Conservation (phyloP, 2,797 vertebrate genomes). For the Dipus sagitta region DNA sequence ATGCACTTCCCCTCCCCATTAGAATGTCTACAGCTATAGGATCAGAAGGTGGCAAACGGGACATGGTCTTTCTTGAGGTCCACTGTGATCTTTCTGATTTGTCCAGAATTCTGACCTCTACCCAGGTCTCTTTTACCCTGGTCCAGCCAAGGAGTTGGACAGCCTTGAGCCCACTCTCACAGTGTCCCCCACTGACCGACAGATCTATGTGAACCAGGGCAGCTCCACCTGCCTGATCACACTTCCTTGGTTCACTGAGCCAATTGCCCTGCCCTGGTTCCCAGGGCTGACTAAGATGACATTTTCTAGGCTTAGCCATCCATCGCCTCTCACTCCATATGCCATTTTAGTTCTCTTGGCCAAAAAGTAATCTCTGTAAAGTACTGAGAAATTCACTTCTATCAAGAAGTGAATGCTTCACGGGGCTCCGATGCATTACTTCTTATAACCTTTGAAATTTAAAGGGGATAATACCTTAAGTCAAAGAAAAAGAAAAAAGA, state of each 20-base stretch:
- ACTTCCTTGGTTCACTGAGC: conserved; percentile 29
- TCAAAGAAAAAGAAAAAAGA: not conserved
- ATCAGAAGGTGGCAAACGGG: not conserved
- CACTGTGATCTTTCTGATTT: not conserved
- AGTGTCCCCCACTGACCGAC: not conserved
- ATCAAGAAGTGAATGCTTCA: conserved; percentile 66
- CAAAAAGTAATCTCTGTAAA: conserved; percentile 69
- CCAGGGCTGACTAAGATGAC: conserved; percentile 67
- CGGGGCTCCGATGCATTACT: conserved; percentile 14
- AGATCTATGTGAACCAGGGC: not conserved
- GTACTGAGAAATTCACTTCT: conserved; percentile 67
- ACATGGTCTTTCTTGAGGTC: not conserved
- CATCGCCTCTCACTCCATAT: conserved; percentile 78
- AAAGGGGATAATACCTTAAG: conserved; percentile 30
- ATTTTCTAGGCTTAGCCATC: conserved; percentile 79
- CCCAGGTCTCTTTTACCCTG: not conserved
- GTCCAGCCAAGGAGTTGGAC: not conserved
- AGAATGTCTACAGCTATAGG: not conserved
- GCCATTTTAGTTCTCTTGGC: conserved; percentile 72
- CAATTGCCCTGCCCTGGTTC: conserved; percentile 62
- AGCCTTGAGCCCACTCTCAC: not conserved
- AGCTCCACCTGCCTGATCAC: conserved; percentile 12
- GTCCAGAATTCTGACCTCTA: not conserved
- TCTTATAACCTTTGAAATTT: conserved; percentile 63
- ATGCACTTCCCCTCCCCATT: not conserved